Base-by-base conservation (phyloP, 2,888 invertebrate species). In the Sphaerophoria taeniata region DNA sequence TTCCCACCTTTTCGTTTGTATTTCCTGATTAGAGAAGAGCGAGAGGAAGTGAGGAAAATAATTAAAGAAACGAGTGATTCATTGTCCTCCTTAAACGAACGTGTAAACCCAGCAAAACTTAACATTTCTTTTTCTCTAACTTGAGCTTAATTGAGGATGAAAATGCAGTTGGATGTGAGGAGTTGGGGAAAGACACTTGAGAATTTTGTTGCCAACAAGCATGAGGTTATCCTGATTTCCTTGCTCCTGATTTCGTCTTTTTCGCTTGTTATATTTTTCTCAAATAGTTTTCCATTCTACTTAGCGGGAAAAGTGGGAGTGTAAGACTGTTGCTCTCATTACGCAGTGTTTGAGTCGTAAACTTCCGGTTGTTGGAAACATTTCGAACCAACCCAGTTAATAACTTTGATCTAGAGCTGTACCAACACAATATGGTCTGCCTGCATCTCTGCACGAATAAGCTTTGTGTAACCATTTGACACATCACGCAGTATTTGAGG, bases 11-110 rank as follows among this genome's bases (percentile, higher is more conserved):
- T 79, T 81, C 39, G 36, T 60, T 16, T 65, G 61, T 45, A 56
- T 63, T 83, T 60, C 53, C 71, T 72, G 58, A 84, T 80, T 80
- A 84, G 74, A 79, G 69, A 47, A 51, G 43, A 58, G 47, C 9
- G 43, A 24, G 43, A 43, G 12, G 24, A 33, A 63, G 33, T 63
- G 60, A 51, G 47, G 58, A 67, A 84, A 84, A 80, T 72, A 79
- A 83, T 83, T 83, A 70, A 60, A 71, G 70, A 70, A 70, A 63
- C 55, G 70, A 70, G 60, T 78, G 78, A 83, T 53, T 78, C 83
- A 78, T 58, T 49, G 55, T 70, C 56, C 45, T 61, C 65, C 71
- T 58, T 49, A 61, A n/a, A 12, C 45, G 9, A 58, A 31, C 63
- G 63, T 63, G 63, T 63, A 63, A 63, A 34, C 6, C 47, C 47